phyloP scores from a whole-genome alignment of 2,888 invertebrate species.

The Drosophila pseudotalamancana region DNA sequence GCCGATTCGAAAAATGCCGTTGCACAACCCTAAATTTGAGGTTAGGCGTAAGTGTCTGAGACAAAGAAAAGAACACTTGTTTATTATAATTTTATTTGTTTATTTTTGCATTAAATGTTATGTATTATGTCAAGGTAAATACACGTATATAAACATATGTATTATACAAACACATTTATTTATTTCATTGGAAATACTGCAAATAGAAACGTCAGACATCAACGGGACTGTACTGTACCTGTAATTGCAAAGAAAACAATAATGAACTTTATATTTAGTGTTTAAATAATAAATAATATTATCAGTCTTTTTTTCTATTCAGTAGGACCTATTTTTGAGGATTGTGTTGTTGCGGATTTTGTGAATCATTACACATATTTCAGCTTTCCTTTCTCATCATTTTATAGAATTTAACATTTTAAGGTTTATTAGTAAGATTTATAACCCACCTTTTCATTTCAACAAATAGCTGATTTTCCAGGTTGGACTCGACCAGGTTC shows the following conservation, averaged over 20 bases:
- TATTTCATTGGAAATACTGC: neutral
- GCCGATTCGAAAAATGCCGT: neutral
- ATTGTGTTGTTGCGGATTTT: conserved; percentile 67
- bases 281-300: neutral
- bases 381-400: conserved; percentile 39
- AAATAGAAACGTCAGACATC: neutral
- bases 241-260: conserved; percentile 8
- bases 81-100: neutral
- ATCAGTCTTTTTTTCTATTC: conserved; percentile 13
- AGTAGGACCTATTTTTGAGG: conserved; percentile 70
- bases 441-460: conserved; percentile 10
- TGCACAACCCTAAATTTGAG: conserved; percentile 19
- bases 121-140: too few relatives aligned
- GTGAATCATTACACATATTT: conserved; percentile 61
- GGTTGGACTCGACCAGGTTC: neutral
- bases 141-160: neutral
- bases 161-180: neutral
- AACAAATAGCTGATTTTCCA: too few relatives aligned
- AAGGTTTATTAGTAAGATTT: too few relatives aligned
- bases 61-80: neutral
- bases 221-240: conserved; percentile 43
- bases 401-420: neutral
- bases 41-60: conserved; percentile 12
- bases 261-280: neutral
- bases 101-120: too few relatives aligned